These are phyloP conservation scores for Anagrus nilaparvatae DNA, from an alignment of 1,140 invertebrate genomes.

Conservation along the genomic window DNA sequence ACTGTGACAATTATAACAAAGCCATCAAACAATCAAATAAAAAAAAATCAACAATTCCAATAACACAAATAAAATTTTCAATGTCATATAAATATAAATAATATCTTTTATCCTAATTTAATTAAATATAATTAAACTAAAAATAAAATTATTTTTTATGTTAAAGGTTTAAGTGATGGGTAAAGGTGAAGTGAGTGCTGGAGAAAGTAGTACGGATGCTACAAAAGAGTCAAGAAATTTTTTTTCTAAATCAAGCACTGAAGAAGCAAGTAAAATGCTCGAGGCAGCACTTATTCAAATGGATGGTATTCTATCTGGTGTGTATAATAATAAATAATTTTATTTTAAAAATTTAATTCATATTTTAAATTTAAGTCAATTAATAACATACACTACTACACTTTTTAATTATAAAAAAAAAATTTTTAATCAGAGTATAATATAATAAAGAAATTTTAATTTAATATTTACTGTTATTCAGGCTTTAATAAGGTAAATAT, in stretches of 20 bases:
- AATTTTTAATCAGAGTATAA: no score
- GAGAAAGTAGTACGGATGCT: conserved; percentile 15
- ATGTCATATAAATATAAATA: no score
- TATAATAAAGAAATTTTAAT: no score
- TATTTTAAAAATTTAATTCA: background rate
- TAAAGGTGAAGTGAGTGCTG: conserved; percentile 34
- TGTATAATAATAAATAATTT: background rate
- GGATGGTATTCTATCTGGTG: conserved; percentile 84
- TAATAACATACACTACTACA: conserved; percentile 2
- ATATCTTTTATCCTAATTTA: no score
- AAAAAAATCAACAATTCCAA: no score
- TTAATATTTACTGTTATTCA: no score
- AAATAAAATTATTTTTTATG: conserved; percentile 15
- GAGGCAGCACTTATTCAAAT: conserved; percentile 83
- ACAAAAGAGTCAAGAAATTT: conserved; percentile 29
- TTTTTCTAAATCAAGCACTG: conserved; percentile 26
- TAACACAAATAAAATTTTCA: no score
- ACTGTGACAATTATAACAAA: no score
- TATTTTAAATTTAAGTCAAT: conserved; percentile 12
- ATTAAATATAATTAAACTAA: no score
- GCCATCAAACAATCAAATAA: no score
- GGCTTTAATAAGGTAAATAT: no score
- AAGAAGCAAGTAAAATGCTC: conserved; percentile 78
- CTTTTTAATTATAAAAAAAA: no score
- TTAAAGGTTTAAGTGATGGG: conserved; percentile 34